Evolutionary conservation across 2,888 invertebrate genomes (phyloP), one percentile per base, ranked within the genome.

Genomic region (Cheilosia variabilis): DNA sequence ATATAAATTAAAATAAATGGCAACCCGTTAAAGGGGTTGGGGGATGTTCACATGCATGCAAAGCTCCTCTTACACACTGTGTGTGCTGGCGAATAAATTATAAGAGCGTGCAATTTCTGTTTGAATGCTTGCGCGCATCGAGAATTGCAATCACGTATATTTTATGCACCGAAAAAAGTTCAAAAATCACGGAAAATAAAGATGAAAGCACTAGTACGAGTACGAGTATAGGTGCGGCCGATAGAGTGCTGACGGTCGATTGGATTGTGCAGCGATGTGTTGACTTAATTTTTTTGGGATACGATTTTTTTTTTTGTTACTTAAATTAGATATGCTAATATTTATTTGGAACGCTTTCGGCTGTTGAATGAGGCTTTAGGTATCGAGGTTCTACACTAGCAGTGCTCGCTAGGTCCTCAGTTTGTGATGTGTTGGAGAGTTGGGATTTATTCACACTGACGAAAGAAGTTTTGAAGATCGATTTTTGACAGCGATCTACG

Each of bases 1-100:
- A 78, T 66, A 68, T 83, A 78, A 52, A 52, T 83, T 83, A 72
- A 82, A 78, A 83, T 78, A 83, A 83, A 83, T 78, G 78, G 34
- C 62, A 72, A 55, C 13, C 50, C 62, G 17, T 57, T 34, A 15
- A 47, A 24, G 34, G 34, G 50, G 27, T 27, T 53, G 53, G 17
- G n/a, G 17, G 24, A 52, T 17, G 31, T 37, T 19, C 17, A 27
- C 19, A 31, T 77, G 63, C 65, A 63, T 69, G 60, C 53, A 19
- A 60, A 52, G 55, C 22, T 19, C 24, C 37, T 50, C 47, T 57
- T 72, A 66, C 58, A 72, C 41, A 24, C 24, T 68, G 66, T 10
- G 58, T 72, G 66, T 24, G 60, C 71, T 72, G 66, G 17, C 52
- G 76, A 76, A 76, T 75, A 80, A 75, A 68, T 80, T 75, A 80